Base-by-base conservation (phyloP, 2,797 vertebrate genomes). In the Stomatorhinus walkeri region DNA sequence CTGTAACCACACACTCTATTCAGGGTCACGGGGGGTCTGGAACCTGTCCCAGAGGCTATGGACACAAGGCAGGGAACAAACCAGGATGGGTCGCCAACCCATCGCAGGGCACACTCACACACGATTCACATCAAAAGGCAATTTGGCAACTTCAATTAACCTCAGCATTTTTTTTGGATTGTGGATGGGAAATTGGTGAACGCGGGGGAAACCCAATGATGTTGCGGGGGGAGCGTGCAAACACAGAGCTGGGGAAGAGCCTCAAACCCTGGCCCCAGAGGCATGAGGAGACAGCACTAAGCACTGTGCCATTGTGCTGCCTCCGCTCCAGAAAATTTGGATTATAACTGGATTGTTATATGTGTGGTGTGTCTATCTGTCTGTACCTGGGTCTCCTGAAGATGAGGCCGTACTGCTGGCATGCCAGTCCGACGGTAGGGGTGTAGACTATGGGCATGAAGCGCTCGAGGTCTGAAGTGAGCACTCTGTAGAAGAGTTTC, bases 381-480 rank as follows among this genome's bases (percentile, higher is more conserved):
- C 88, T 95, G 94, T 95, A 99, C 98, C 98, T 97, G 89, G 98
- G 98, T 94, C 97, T 97, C 92, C 95, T 96, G 93, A 98, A 98
- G 64, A 96, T 95, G 92, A 98, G 95, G 90, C 98, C 97, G 5
- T 99, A 99, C 4, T 97, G 97, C 76, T 99, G 98, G 92, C 98
- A 99, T 89, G 98, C 98, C 91, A 98, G 94, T 54, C 98, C 98
- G 88, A 99, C 98, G 0, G 96, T 98, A 87, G 98, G 98, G 43
- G 98, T 99, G 94, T 99, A 99, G 90, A 99, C 97, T 91, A 99
- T 96, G 87, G 98, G 98, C 98, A 99, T 98, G 92, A 99, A 99
- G 92, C 94, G 96, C 88, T 99, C 97, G 3, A 98, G 94, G 92
- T 99, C 96, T 86, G 97, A 99, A 72, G 93, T 92, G 46, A 99